Evolutionary conservation across 2,113 vertebrate species (phyloP), one percentile per base, ranked within the genome.

Genomic region (Manacus vitellinus): DNA sequence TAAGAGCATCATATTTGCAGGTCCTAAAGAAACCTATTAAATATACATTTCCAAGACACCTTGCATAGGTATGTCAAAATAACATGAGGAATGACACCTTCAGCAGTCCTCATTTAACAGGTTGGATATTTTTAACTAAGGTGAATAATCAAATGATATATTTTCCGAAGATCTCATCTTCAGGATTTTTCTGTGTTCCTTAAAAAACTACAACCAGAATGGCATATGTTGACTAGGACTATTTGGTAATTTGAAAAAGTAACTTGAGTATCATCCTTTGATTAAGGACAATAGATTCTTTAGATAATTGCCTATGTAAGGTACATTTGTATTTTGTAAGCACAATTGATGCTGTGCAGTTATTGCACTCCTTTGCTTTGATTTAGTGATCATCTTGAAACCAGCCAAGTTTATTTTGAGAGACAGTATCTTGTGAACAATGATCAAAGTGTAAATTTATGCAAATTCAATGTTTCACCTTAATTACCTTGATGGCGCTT

Each of bases 371-470:
- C 55, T 41, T 78, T 22, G 10, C 95, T 98, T 97, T 97, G 96
- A 97, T 98, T 97, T 97, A 41, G 51, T 56, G 55, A 55, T 96
- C 78, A 70, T 97, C 91, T 93, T 94, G 85, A 95, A 96, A 58
- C 87, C 82, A 88, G 96, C 65, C 18, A 90, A 94, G 85, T 95
- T 96, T 95, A 96, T 98, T 98, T 98, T 56, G 46, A 96, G 95
- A 97, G 85, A 90, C 31, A 61, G 88, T 91, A 88, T 95, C 97
- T 97, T 51, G 74, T 92, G 97, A 98, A 98, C 97, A 97, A 97
- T 92, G 94, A 97, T 97, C 90, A 86, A 96, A 98, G 92, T 95
- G 94, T 91, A 98, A 98, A 98, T 98, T 97, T 97, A 98, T 98
- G 98, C 98, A 98, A 97, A 98, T 97, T 59, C 65, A 96, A 37